Conservation (phyloP, 2,113 vertebrate species). For the Pholis gunnellus region DNA sequence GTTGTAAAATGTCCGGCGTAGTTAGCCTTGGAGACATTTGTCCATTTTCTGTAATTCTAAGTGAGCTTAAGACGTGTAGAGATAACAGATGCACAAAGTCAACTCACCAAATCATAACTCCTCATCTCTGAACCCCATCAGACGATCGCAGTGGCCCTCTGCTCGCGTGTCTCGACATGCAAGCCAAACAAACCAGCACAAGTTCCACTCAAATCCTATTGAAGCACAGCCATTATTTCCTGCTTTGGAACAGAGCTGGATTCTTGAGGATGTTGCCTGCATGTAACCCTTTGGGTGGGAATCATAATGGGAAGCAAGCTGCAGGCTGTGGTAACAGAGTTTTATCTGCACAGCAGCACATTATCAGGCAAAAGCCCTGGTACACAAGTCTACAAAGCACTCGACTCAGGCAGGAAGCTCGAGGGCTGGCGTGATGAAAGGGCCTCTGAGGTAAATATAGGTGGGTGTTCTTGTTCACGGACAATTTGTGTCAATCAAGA, state of each 20-base stretch:
- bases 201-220: slow-evolving; percentile 63
- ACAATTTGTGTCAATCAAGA: slow-evolving; percentile 39
- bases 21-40: neutral
- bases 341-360: slow-evolving; percentile 57
- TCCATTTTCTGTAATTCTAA: neutral
- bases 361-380: slow-evolving; percentile 71
- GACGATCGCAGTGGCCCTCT: slow-evolving; percentile 47
- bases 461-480: slow-evolving; percentile 49
- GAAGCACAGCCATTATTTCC: slow-evolving; percentile 75
- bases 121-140: slow-evolving; percentile 28
- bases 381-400: slow-evolving; percentile 45
- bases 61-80: slow-evolving; percentile 23
- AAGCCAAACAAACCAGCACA: slow-evolving; percentile 69
- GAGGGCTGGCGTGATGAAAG: slow-evolving; percentile 47
- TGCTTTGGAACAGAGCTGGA: slow-evolving; percentile 73
- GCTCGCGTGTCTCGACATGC: slow-evolving; percentile 63
- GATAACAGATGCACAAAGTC: slow-evolving; percentile 18
- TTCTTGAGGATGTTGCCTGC: slow-evolving; percentile 77
- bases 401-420: slow-evolving; percentile 38
- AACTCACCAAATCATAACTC: neutral
- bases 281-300: slow-evolving; percentile 70
- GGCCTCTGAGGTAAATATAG: slow-evolving; percentile 58
- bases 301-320: slow-evolving; percentile 62
- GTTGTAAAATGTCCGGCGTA: neutral
- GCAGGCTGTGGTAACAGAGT: slow-evolving; percentile 45